Evolutionary conservation across 2,113 vertebrate species (phyloP), one percentile per base, ranked within the genome.

Genomic region (Chitala chitala): DNA sequence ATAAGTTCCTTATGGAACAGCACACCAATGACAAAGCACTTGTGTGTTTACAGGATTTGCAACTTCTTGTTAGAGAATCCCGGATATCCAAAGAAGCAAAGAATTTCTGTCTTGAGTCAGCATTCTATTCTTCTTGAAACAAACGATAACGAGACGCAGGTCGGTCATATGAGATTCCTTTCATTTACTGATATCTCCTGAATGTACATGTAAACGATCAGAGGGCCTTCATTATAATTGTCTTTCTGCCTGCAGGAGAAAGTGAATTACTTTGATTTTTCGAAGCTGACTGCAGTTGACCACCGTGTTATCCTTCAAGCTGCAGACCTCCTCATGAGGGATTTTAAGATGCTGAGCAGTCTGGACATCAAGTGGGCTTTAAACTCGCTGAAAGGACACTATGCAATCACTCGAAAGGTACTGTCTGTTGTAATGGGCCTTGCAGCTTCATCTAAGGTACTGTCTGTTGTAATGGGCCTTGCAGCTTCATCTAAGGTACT

Each of bases 331-430:
- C 92, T 98, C 71, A 98, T 98, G 95, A 92, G 94, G 0, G 95
- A 98, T 76, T 98, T 98, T 88, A 92, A 92, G 81, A 98, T 98
- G 95, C 91, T 98, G 77, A 98, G 94, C 87, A 96, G 94, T 85
- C 94, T 95, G 81, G 95, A 98, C 84, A 96, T 98, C 84, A 98
- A 97, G 83, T 98, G 95, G 95, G 93, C 94, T 1, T 93, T 98
- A 29, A 95, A 97, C 0, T 92, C 93, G 77, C 93, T 98, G 80
- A 98, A 96, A 88, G 96, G 96, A 93, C 96, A 98, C 93, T 98
- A 98, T 96, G 96, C 96, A 94, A 98, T 98, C 90, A 98, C 96
- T 73, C 91, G 96, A 56, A 71, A 71, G 59, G 69, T 76, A 64
- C 46, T 22, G n/a, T n/a, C 6, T 31, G 65, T 42, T 48, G 42